Evolutionary conservation across 2,113 vertebrate species (phyloP), one percentile per base, ranked within the genome.

Genomic region (Prietella phreatophila): DNA sequence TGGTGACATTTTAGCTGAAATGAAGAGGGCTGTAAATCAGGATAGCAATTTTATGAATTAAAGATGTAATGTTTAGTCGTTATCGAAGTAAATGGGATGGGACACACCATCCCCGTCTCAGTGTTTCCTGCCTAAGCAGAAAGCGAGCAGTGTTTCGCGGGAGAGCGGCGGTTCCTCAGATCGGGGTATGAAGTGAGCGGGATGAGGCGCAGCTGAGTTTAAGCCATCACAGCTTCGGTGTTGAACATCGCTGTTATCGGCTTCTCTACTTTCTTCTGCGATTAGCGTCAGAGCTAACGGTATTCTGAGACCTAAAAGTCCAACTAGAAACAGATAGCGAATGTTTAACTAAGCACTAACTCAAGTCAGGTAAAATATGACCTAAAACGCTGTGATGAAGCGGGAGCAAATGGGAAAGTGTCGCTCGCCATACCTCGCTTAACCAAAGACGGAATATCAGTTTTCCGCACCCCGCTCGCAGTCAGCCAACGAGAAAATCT

Each of bases 1-100:
- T n/a, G 82, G 63, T 88, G 69, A 83, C 61, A 76, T 83, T 87
- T 87, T 84, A 63, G 50, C 50, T 58, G 50, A 58, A 86, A 83
- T 60, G 80, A 75, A 83, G 53, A 83, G 69, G 17, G 17, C 56
- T 69, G 67, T 61, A 76, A 83, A 83, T 76, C 39, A 69, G 85
- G 47, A 33, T 14, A 14, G 39, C 78, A 36, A 30, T 53, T 61
- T 76, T 75, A 53, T 36, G 69, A 87, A 75, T 83, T 83, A 42
- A 83, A 61, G 69, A 47, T 83, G 27, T 83, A 76, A 63, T 63
- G 69, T 63, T 75, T 63, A 42, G 14, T 63, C 36, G 22, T 33
- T 73, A 14, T 65, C 10, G n/a, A 30, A 83, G 63, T 53, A 76
- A 47, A 42, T 8, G 5, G 15, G 22, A 47, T 5, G 50, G 27